Base-by-base conservation (phyloP, 2,797 vertebrate genomes). In the Neomorphus geoffroyi region DNA sequence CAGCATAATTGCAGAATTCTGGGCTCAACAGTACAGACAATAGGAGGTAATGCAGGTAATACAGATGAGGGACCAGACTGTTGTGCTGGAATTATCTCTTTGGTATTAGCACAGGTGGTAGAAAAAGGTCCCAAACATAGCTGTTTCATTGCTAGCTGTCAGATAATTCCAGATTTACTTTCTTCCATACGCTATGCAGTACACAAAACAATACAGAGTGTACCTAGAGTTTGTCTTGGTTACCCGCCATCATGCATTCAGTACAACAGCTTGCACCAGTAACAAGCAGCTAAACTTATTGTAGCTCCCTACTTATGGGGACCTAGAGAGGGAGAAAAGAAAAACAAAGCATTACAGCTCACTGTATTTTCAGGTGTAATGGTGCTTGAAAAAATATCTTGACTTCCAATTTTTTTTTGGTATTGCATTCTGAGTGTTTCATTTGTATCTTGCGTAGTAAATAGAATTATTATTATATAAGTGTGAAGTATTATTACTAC, bases 401-500 rank as follows among this genome's bases (percentile, higher is more conserved):
- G 48, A 65, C 32, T 73, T 82, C 45, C 87, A 30, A 41, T 14
- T 35, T 51, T 45, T 56, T 74, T 53, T 48, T 37, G 19, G 14
- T 71, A 43, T 85, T 74, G 23, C 16, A 64, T 88, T 86, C 28
- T 62, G 70, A 19, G 26, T 33, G 43, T 78, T 95, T 85, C 43
- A 73, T 90, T 79, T 88, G 33, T 78, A 66, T 81, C 72, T 81
- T 92, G 62, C 85, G 58, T 86, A 86, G 77, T 85, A 93, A 94
- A 97, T 39, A 92, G 71, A 86, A 85, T 85, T 88, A 91, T 96
- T 93, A 86, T 43, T 80, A 46, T 53, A 24, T 82, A 96, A 94
- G 88, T 83, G 74, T 39, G 78, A 75, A 78, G 51, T 80, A 71
- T 88, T 82, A 80, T 75, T 82, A 66, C 48, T 60, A 33, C 81